Percentiles rank a stretch among this genome's conserved stretches.
Evolutionary conservation across 64 coral and sea anemone genomes (phyloP).

Genomic region (Actinia equina): DNA sequence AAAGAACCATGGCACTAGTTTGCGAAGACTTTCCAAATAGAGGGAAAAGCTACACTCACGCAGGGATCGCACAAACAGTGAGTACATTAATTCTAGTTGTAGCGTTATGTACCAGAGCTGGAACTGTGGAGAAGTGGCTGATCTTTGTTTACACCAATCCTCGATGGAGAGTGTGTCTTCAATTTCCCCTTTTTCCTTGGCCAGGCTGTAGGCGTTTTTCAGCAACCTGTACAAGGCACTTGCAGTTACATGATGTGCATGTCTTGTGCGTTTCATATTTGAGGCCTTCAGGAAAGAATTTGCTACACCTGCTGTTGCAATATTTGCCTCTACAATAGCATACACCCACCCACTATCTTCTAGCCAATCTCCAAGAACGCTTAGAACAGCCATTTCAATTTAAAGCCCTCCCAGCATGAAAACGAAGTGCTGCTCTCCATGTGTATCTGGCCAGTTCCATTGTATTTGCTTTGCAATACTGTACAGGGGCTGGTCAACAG

Average conservation of each 20-base stretch:
- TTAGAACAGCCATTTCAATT: conserved; percentile 38
- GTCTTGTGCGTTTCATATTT: conserved; percentile 42
- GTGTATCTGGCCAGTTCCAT: conserved; percentile 17
- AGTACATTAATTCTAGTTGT: conserved; percentile 17
- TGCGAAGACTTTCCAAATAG: conserved; percentile 15
- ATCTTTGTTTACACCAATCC: conserved; percentile 39
- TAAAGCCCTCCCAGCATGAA: conserved; percentile 23
- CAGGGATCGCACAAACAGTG: conserved; percentile 8
- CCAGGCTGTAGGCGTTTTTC: neutral
- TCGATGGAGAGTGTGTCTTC: neutral
- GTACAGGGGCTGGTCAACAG: conserved; percentile 40
- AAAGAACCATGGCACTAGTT: conserved; percentile 45
- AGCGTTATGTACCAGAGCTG: conserved; percentile 40
- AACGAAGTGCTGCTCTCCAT: conserved; percentile 33
- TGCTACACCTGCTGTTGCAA: conserved; percentile 31
- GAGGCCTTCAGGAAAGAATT: conserved; percentile 46
- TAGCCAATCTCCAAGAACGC: conserved; percentile 55
- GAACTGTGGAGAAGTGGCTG: conserved; percentile 27
- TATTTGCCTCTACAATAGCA: conserved; percentile 3
- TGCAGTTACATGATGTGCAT: conserved; percentile 39
- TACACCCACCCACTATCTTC: conserved; percentile 54
- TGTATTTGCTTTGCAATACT: conserved; percentile 40
- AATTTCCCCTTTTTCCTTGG: neutral
- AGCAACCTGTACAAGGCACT: neutral
- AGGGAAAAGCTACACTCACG: conserved; percentile 11